Conservation (phyloP, 2,888 invertebrate genomes). For the Eilema caniola region DNA sequence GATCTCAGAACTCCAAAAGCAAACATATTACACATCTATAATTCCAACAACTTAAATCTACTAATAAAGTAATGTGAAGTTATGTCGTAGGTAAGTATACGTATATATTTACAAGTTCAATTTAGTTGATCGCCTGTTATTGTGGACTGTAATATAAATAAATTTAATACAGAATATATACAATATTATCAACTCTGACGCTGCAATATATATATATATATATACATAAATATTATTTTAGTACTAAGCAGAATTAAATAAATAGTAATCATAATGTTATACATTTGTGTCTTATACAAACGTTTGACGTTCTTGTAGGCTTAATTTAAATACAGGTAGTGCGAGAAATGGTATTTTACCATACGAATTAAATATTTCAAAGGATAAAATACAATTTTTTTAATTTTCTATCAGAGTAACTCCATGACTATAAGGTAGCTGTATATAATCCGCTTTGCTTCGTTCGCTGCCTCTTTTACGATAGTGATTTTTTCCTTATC, state of each 20-base stretch:
- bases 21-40: constrained; percentile 23
- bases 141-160: constrained; percentile 5
- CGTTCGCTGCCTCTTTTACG: too few relatives aligned
- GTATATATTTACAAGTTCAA: constrained; percentile 46
- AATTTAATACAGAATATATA: neutral
- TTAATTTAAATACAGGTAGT: constrained; percentile 5
- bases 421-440: neutral
- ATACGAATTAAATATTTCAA: neutral
- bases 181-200: constrained; percentile 17
- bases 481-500: neutral
- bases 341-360: neutral
- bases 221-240: constrained; percentile 15
- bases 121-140: constrained; percentile 2
- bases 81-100: constrained; percentile 18
- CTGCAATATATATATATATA: constrained; percentile 29
- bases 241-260: constrained; percentile 4
- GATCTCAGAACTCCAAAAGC: constrained; percentile 30
- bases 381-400: neutral
- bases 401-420: neutral
- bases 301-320: constrained; percentile 12
- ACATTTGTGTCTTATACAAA: constrained; percentile 10
- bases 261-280: neutral
- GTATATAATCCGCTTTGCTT: neutral
- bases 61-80: constrained; percentile 33
- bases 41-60: constrained; percentile 44